Evolutionary conservation across 2,113 vertebrate species (phyloP), one percentile per base, ranked within the genome.

Genomic region (Empidonax alnorum): DNA sequence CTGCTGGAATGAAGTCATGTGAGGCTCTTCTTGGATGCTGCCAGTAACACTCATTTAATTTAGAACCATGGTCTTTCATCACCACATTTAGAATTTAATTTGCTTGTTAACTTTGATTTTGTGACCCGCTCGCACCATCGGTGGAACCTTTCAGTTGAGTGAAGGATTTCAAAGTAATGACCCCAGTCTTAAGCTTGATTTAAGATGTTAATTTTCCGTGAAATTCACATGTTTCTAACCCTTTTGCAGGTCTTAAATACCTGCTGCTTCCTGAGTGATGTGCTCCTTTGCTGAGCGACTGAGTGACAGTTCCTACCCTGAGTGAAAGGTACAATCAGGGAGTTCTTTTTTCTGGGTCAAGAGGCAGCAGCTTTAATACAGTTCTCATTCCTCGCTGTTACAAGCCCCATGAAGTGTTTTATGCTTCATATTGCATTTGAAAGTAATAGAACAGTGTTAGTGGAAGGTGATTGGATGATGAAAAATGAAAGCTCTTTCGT

Each of bases 1-100:
- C 78, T 76, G 1, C 74, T 94, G 90, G 86, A 94, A 91, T 77
- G 67, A 86, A 97, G 90, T 95, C 65, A 80, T 16, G 10, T 37
- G 58, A 76, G 14, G 44, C 58, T 81, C 84, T 73, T 84, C 30
- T 88, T 19, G 23, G 42, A 39, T 88, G 78, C 84, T 82, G 73
- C 83, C 79, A 91, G 77, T 47, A 90, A 84, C 28, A 74, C 97
- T 90, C 89, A 85, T 94, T 90, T 95, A 91, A 91, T 94, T 97
- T 81, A 80, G 35, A 80, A 10, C 18, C 62, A 20, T 44, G 49
- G 28, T 87, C 93, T 95, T 96, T 77, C 91, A 85, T 92, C 61
- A 90, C 30, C 49, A 85, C 91, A 52, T 93, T 80, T 61, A 82
- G 87, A 92, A 92, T 96, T 95, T 55, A 90, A 79, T 94, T 95